phyloP scores from a whole-genome alignment of 2,888 invertebrate species.

The Octonoba sinensis region DNA sequence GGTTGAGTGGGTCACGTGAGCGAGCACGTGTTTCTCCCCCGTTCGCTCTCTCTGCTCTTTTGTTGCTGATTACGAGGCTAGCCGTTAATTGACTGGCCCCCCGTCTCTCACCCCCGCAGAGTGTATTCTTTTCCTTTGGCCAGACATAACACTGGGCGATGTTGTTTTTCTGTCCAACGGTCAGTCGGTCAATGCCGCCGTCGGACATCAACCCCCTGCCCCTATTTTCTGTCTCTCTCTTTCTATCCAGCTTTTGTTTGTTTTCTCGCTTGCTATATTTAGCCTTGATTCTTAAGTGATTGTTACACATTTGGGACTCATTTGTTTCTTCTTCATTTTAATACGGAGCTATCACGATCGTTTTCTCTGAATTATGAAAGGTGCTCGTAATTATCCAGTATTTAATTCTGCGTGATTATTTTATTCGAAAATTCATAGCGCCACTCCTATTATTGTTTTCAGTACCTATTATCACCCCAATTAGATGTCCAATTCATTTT shows the following conservation, averaged over 20 bases:
- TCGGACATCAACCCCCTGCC: slow-evolving; percentile 55
- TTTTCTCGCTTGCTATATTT: background rate
- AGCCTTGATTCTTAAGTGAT: no score
- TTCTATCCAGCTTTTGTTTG: background rate
- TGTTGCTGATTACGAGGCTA: slow-evolving; percentile 62
- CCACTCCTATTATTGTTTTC: no score
- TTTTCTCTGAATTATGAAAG: no score
- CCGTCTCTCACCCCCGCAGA: background rate
- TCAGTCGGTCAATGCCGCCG: slow-evolving; percentile 62
- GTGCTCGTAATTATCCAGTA: no score
- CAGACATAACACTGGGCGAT: slow-evolving; percentile 55
- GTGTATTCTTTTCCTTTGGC: slow-evolving; percentile 1
- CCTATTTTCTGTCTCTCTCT: slow-evolving; percentile 11
- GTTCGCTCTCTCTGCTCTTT: slow-evolving; percentile 39
- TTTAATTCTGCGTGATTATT: no score
- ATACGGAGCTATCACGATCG: no score
- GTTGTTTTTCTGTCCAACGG: slow-evolving; percentile 57
- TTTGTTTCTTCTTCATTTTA: no score
- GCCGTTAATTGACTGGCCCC: slow-evolving; percentile 60
- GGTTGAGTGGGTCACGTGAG: slow-evolving; percentile 58
- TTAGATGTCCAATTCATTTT: no score
- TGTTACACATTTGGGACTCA: no score
- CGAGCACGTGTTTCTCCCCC: slow-evolving; percentile 41
- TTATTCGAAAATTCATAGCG: no score
- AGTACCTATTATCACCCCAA: no score